These are phyloP conservation scores for Muntiacus reevesi DNA, from an alignment of 2,113 vertebrate species.

Conservation along the genomic window DNA sequence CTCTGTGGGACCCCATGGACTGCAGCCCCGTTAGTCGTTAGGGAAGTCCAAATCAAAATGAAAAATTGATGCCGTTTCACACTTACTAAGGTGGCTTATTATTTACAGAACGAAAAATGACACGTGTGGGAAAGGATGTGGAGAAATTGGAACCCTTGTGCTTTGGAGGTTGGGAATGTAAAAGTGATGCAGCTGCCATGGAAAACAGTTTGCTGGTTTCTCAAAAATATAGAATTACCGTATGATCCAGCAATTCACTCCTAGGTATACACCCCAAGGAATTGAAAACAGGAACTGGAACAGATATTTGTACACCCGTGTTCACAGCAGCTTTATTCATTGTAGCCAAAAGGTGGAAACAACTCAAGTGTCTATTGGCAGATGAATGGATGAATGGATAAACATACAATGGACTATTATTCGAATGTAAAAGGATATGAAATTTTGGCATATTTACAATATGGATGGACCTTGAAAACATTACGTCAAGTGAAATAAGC, in stretches of 20 bases:
- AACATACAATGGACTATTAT: not conserved
- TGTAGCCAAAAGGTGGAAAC: not conserved
- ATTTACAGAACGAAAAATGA: not conserved
- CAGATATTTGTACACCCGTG: not conserved
- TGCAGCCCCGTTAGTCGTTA: not conserved
- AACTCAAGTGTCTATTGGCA: fast-evolving
- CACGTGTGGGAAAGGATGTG: not conserved
- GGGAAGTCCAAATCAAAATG: not conserved
- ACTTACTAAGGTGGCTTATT: not conserved
- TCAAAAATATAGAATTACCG: not conserved
- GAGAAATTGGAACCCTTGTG: not conserved
- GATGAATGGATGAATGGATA: not conserved
- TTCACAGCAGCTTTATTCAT: not conserved
- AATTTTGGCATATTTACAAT: not conserved
- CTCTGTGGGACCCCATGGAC: not conserved
- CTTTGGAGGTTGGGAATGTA: not conserved
- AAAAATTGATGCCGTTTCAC: fast-evolving
- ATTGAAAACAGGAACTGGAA: not conserved
- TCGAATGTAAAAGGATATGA: not conserved
- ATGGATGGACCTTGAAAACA: not conserved
- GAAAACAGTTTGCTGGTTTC: not conserved
- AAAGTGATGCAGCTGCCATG: not conserved
- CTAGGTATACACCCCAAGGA: not conserved
- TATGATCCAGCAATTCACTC: not conserved
- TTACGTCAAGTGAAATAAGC: not conserved